Base-by-base conservation (phyloP, 2,797 vertebrate species). In the Paratrypauchen microcephalus region DNA sequence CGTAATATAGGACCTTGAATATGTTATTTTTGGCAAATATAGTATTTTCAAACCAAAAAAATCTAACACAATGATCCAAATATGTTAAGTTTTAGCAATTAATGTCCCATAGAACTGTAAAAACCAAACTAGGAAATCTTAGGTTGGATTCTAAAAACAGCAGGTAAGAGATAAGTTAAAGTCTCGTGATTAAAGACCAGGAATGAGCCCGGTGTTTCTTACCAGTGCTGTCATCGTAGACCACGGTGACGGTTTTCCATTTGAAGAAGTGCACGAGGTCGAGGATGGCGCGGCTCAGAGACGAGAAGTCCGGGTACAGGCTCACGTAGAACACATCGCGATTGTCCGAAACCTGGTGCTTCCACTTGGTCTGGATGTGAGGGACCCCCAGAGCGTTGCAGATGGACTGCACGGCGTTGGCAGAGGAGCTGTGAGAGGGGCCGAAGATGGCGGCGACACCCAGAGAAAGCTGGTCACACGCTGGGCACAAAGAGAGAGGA, bases 151-250 rank as follows among this genome's bases (percentile, higher is more conserved):
- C 6, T 32, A 32, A 30, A 30, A 30, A 4, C 28, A 30, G 28
- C 28, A 30, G 28, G 28, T 30, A 30, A 32, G 32, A 32, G 32
- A 32, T 8, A 32, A 32, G 32, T 32, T 30, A 4, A 30, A 30
- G 30, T 36, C 8, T 36, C 7, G 32, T 9, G 32, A 36, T 36
- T 36, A 36, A 36, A 9, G 7, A 36, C 7, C 1, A 8, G 8
- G 32, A 9, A 9, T 6, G 32, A 9, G 32, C 32, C 0, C 32
- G 7, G 32, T 2, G 32, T 36, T 36, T 9, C 58, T 60, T 92
- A 98, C 98, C 98, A 82, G 97, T 98, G 94, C 98, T 99, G 95
- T 99, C 98, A 86, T 99, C 98, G 28, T 99, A 99, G 57, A 98
- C 98, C 84, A 99, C 96, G 0, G 98, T 99, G 78, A 99, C 97